Conservation (phyloP, 1,140 invertebrate genomes). For the Neodiprion pinetum region DNA sequence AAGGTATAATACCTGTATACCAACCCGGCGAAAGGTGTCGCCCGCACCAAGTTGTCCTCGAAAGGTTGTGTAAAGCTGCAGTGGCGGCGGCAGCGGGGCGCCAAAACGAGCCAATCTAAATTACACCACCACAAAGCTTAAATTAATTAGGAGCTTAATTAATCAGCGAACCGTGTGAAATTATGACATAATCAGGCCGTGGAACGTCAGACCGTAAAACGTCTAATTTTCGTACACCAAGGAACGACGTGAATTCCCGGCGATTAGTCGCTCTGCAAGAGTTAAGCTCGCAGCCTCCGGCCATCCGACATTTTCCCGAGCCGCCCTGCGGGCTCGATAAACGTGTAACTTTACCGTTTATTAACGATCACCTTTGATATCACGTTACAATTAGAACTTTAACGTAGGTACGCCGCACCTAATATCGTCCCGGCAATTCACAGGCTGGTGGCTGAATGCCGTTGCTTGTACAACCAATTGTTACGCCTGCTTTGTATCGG, state of each 20-base stretch:
- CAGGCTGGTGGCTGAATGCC: too few species aligned
- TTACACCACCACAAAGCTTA: slow-evolving; percentile 2
- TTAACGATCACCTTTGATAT: background rate
- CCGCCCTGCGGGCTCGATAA: background rate
- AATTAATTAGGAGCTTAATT: slow-evolving; percentile 3
- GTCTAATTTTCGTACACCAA: background rate
- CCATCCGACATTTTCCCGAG: background rate
- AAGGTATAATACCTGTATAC: background rate
- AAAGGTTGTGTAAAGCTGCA: background rate
- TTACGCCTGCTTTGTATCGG: background rate
- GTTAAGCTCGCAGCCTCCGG: background rate
- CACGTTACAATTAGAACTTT: slow-evolving; percentile 1
- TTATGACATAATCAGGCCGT: background rate
- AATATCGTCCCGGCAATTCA: background rate
- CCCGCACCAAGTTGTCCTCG: background rate
- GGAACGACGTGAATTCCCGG: background rate
- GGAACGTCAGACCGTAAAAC: slow-evolving; percentile 1
- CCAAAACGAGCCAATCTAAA: background rate
- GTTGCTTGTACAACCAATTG: background rate
- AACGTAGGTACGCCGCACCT: background rate
- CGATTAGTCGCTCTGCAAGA: too few species aligned
- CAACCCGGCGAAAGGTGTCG: background rate
- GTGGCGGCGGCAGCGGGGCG: background rate
- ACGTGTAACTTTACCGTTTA: background rate
- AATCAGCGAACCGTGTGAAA: background rate